Base-by-base conservation (phyloP, 2,797 vertebrate species). In the Erethizon dorsatum region DNA sequence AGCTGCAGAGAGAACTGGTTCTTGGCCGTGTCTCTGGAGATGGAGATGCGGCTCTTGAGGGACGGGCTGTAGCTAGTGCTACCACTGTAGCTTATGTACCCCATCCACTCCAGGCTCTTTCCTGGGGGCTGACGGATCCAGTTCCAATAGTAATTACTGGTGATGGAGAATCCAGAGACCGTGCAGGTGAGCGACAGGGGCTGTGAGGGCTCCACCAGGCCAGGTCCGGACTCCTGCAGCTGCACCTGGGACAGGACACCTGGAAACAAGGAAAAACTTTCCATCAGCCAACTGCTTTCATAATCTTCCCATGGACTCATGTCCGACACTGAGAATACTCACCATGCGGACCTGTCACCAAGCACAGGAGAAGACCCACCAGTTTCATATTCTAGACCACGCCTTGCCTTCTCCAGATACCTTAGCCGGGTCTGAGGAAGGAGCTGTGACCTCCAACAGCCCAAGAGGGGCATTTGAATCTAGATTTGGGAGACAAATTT, bases 91-190 rank as follows among this genome's bases (percentile, higher is more conserved):
- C 1, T 5, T 41, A 45, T 24, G 65, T 12, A 12, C 22, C 37
- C 69, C 22, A 45, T 73, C 18, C 20, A 73, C 37, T 73, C 20
- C 4, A 20, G 37, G 69, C 37, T 37, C 37, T 73, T 73, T 73
- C 69, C 69, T 24, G 22, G 69, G 3, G 10, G 20, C 10, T 73
- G 69, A 24, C 10, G 4, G 69, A 45, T 73, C 69, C 69, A 73
- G 22, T 6, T 41, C 69, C 37, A 45, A 4, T 11, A 0, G 6
- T 73, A 73, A 45, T 4, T 2, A 45, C 4, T 7, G 2, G 4
- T 24, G 37, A 45, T 73, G 37, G 69, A 24, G 9, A 6, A 24
- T 12, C 22, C 37, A 45, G 20, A 45, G 37, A 73, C 37, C 11
- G 10, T 24, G 22, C 37, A 73, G 37, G 37, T 73, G 37, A 75